phyloP scores from a whole-genome alignment of 1,140 invertebrate genomes.

The Musca domestica region DNA sequence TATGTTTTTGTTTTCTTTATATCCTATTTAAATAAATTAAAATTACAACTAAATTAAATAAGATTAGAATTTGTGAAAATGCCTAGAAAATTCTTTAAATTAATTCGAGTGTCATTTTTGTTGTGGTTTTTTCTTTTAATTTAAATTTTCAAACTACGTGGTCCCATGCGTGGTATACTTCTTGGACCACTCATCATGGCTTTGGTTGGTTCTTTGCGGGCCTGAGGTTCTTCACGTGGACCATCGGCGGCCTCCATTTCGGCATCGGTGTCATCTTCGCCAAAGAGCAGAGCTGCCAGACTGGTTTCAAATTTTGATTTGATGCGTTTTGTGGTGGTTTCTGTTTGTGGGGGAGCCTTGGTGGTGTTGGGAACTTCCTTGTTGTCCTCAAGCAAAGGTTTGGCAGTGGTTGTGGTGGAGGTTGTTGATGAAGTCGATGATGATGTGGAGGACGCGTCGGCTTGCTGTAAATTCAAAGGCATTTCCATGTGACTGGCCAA shows the following conservation, averaged over 20 bases:
- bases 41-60: conserved; percentile 3
- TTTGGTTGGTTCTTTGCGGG: conserved; percentile 23
- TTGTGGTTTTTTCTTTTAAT: background rate
- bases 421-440: conserved; percentile 29
- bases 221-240: conserved; percentile 31
- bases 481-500: conserved; percentile 31
- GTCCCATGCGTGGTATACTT: conserved; percentile 47
- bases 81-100: background rate
- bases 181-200: conserved; percentile 32
- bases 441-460: conserved; percentile 9
- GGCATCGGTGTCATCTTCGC: conserved; percentile 43
- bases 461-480: conserved; percentile 13
- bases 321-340: conserved; percentile 29
- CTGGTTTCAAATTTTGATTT: conserved; percentile 48
- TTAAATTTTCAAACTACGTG: conserved; percentile 36
- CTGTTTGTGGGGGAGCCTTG: conserved; percentile 19
- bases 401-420: conserved; percentile 26
- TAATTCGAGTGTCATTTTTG: background rate
- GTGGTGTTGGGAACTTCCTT: conserved; percentile 11
- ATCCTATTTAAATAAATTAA: background rate
- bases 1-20: background rate
- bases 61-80: conserved; percentile 7
- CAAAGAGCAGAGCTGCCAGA: conserved; percentile 46
- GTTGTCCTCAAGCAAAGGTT: conserved; percentile 4
- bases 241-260: conserved; percentile 28